phyloP scores from a whole-genome alignment of 2,113 vertebrate genomes.

The Gopherus evgoodei region DNA sequence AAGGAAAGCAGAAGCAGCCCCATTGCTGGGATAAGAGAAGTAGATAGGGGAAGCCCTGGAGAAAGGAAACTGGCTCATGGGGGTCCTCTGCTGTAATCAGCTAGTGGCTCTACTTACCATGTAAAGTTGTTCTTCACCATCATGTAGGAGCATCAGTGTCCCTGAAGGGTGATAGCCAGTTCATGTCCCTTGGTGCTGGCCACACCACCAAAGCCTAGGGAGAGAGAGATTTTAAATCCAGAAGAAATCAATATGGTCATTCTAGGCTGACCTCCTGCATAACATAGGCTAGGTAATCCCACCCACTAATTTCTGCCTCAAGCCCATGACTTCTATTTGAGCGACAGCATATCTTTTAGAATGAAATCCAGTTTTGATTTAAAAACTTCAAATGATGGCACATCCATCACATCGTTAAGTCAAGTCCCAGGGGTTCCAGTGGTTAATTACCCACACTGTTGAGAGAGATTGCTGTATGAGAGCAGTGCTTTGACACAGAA shows the following conservation, averaged over 20 bases:
- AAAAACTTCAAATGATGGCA: background rate
- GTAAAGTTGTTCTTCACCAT: background rate
- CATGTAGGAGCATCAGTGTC: background rate
- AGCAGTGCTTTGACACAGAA: background rate
- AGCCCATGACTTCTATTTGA: background rate
- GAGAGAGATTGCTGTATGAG: background rate
- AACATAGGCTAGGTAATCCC: background rate
- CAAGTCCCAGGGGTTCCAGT: background rate
- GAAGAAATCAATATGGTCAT: background rate
- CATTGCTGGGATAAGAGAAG: background rate
- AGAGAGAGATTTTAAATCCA: background rate
- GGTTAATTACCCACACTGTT: background rate
- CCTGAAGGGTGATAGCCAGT: no score
- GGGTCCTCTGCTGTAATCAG: background rate
- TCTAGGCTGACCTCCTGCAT: background rate
- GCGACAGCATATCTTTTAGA: background rate
- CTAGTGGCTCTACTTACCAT: background rate
- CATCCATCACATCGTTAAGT: background rate
- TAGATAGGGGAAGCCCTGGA: background rate
- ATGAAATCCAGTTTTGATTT: background rate
- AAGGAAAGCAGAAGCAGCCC: background rate
- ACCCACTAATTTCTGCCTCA: background rate
- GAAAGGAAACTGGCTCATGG: background rate
- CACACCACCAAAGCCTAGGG: background rate
- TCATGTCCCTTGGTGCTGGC: background rate